These are phyloP conservation scores for Copidosoma aretas DNA, from an alignment of 2,888 invertebrate species.

Conservation along the genomic window DNA sequence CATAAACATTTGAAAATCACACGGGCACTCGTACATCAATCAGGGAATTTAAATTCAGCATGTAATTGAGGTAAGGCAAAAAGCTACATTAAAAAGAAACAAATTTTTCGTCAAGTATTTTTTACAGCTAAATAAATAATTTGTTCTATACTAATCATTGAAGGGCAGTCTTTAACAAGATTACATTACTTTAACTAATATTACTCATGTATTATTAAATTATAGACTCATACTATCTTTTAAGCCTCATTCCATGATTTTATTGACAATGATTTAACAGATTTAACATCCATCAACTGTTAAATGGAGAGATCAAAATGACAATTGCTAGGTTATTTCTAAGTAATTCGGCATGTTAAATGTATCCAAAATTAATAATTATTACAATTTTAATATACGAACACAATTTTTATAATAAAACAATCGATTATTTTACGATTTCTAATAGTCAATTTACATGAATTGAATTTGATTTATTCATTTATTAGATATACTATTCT, in stretches of 20 bases:
- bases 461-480: too few relatives aligned
- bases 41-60: background rate
- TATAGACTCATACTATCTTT: background rate
- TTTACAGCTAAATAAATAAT: background rate
- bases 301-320: too few relatives aligned
- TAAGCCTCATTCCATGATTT: conserved; percentile 21
- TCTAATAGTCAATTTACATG: too few relatives aligned
- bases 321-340: too few relatives aligned
- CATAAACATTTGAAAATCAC: conserved; percentile 21
- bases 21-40: conserved; percentile 25
- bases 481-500: too few relatives aligned
- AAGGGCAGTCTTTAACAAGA: conserved; percentile 22
- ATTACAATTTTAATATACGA: too few relatives aligned
- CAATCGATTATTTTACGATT: background rate
- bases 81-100: conserved; percentile 28
- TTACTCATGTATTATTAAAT: background rate
- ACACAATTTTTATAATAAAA: too few relatives aligned
- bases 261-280: conserved; percentile 14
- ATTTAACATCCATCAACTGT: conserved; percentile 26
- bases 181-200: background rate
- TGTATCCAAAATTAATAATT: too few relatives aligned
- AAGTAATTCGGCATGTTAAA: too few relatives aligned
- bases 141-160: conserved; percentile 4
- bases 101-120: conserved; percentile 11
- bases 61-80: background rate